Percentiles rank a stretch among this genome's conserved stretches.
These are phyloP conservation scores for Mimumesa dahlbomi DNA, from an alignment of 2,888 invertebrate species.

Conservation along the genomic window DNA sequence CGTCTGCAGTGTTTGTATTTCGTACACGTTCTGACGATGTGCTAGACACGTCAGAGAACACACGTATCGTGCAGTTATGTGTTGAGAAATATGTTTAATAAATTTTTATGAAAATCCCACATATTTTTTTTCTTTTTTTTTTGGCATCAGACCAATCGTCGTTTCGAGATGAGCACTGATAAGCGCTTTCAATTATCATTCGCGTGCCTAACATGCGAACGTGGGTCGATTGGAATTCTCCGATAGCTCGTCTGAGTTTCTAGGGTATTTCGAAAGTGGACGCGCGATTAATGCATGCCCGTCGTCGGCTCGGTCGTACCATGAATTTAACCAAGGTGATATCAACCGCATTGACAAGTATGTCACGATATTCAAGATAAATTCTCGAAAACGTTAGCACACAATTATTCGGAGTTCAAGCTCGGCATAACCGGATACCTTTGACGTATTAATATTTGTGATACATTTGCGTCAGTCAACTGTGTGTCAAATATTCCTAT, in stretches of 20 bases:
- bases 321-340: constrained; percentile 23
- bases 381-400: not conserved
- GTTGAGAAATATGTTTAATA: too few relatives aligned
- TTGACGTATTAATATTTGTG: too few relatives aligned
- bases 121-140: too few relatives aligned
- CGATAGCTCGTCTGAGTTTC: constrained; percentile 38
- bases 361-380: constrained; percentile 26
- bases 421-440: too few relatives aligned
- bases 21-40: too few relatives aligned
- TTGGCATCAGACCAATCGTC: too few relatives aligned
- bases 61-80: too few relatives aligned
- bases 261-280: constrained; percentile 50
- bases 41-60: too few relatives aligned
- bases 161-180: too few relatives aligned
- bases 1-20: not conserved
- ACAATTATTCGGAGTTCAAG: not conserved
- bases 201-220: constrained; percentile 22
- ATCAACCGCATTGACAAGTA: constrained; percentile 14
- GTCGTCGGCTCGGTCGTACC: not conserved
- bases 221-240: constrained; percentile 46
- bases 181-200: constrained; percentile 16
- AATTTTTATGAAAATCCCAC: too few relatives aligned
- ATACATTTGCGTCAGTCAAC: too few relatives aligned
- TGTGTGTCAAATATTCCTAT: too few relatives aligned
- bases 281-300: constrained; percentile 32